Evolutionary conservation across 2,797 vertebrate genomes (phyloP).

Genomic region (Artibeus lituratus): DNA sequence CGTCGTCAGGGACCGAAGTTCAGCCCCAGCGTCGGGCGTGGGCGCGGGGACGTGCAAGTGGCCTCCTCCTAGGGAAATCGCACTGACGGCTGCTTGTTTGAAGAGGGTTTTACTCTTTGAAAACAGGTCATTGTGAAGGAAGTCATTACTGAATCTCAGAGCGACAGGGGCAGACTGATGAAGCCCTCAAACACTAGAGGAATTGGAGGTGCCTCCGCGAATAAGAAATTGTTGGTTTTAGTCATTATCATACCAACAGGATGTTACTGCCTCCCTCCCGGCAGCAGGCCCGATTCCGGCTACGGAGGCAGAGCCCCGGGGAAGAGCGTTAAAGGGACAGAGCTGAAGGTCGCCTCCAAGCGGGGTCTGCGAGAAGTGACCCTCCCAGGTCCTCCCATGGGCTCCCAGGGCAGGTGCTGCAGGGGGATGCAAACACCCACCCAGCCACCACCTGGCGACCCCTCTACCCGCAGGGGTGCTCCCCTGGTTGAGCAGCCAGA

Average conservation of each 20-base stretch:
- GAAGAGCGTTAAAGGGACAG: not conserved
- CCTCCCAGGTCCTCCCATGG: accelerated
- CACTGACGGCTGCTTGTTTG: not conserved
- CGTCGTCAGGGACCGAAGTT: not conserved
- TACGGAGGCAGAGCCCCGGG: not conserved
- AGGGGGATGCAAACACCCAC: not conserved
- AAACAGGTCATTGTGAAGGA: not conserved
- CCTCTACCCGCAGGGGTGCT: not conserved
- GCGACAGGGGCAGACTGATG: accelerated
- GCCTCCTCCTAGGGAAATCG: not conserved
- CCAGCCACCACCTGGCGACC: too few relatives aligned
- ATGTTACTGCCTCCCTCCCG: accelerated
- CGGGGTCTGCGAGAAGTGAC: not conserved
- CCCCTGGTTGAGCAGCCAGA: accelerated
- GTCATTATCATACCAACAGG: not conserved
- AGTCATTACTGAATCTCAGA: not conserved
- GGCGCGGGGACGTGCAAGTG: not conserved
- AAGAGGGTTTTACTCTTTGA: not conserved
- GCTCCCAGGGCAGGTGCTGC: accelerated
- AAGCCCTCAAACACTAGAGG: not conserved
- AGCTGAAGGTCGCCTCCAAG: not conserved
- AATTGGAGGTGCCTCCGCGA: accelerated
- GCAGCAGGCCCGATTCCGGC: not conserved
- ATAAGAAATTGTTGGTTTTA: not conserved
- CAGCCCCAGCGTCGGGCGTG: too few relatives aligned